A percentile compares a stretch with the other conserved stretches of the same genome.
These are phyloP conservation scores for Nephrotoma flavescens DNA, from an alignment of 2,888 invertebrate genomes.

Conservation along the genomic window DNA sequence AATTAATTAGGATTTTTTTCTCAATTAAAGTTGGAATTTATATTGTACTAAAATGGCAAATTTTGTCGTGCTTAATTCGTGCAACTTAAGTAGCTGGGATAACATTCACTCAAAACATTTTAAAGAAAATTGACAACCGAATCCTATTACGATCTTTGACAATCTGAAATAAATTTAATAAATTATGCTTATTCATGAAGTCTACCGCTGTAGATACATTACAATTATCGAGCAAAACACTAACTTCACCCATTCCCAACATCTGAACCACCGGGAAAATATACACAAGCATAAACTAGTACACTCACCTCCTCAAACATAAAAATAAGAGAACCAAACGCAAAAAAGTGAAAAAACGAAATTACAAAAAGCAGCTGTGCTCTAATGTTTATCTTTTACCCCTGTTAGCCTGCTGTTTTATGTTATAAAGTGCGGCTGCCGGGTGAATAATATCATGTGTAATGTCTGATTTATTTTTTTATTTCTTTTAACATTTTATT, in stretches of 20 bases:
- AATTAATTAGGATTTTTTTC: too few species aligned
- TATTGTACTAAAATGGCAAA: too few species aligned
- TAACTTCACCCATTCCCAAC: background rate
- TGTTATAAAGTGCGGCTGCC: background rate
- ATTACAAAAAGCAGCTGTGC: background rate
- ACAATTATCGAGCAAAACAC: background rate
- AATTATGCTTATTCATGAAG: too few species aligned
- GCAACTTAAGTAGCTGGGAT: too few species aligned
- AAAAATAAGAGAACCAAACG: background rate
- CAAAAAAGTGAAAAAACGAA: background rate
- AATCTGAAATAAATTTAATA: too few species aligned
- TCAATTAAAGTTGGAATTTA: too few species aligned
- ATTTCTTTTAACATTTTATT: background rate
- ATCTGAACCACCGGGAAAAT: background rate
- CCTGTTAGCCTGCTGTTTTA: conserved; percentile 3
- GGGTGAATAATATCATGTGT: conserved; percentile 3
- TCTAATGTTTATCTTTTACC: conserved; percentile 2
- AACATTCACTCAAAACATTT: too few species aligned
- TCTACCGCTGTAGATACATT: too few species aligned
- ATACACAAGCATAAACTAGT: background rate
- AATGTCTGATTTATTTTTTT: conserved; percentile 2
- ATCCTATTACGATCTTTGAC: too few species aligned
- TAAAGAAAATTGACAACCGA: too few species aligned
- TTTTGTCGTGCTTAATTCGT: too few species aligned
- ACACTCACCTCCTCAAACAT: background rate